Evolutionary conservation across 2,113 vertebrate species (phyloP), one percentile per base, ranked within the genome.

Genomic region (Edolisoma coerulescens): DNA sequence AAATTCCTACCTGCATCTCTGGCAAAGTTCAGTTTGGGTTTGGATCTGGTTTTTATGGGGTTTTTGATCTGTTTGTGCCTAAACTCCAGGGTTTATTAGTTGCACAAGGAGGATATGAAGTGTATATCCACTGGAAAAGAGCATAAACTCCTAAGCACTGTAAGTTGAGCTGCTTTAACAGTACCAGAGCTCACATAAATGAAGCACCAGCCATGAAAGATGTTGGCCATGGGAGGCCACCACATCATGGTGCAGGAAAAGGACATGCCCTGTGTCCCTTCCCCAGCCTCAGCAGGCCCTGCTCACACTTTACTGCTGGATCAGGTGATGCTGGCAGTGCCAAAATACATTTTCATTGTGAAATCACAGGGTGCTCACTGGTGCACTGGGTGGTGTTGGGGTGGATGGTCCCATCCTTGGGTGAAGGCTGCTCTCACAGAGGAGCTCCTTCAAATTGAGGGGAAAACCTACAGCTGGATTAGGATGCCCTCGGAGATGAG

Each of bases 401-500:
- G 28, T 33, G 39, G 78, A 20, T 1, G 2, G 33, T 67, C 56
- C 70, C 22, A 20, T 57, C 59, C 32, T 76, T 11, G 24, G 50
- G 14, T 30, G 47, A n/a, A 60, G 47, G 61, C 49, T 76, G 60
- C 20, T 30, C 7, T 41, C 3, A 2, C 3, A 3, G 47, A 49
- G 60, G 45, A 13, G 50, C 80, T 70, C 42, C 64, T 68, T 88
- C 49, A 32, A 39, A 95, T 84, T 96, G 85, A 84, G 75, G 94
- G 97, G 59, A 32, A 78, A 96, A 96, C 96, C 94, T 96, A 97
- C 97, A 88, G 78, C 70, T 94, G 96, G 96, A 97, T 97, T 95
- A 95, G 98, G 97, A 97, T 98, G 97, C 98, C 98, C 98, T 98
- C 96, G 13, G 98, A 97, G 97, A 98, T 98, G 98, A 99, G 98